Evolutionary conservation across 2,113 vertebrate genomes (phyloP).

Genomic region (Brevimyrus niger): DNA sequence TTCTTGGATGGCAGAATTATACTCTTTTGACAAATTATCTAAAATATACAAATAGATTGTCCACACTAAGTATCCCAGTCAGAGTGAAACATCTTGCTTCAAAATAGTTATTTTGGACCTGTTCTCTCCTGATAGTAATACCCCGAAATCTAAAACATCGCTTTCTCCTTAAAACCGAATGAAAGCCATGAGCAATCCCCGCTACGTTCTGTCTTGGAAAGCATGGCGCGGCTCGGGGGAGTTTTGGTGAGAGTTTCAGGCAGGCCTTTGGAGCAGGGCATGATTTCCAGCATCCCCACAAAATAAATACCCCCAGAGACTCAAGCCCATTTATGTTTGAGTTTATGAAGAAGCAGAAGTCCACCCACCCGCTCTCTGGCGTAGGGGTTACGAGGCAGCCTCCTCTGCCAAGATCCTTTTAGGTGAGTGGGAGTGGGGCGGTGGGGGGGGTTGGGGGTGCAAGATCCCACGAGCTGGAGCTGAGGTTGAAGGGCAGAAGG

Average conservation of each 20-base stretch:
- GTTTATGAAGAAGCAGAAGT: constrained; percentile 72
- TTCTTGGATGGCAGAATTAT: constrained; percentile 30
- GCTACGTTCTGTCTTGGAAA: constrained; percentile 10
- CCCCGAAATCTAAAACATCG: not conserved
- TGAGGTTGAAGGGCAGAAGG: constrained; percentile 53
- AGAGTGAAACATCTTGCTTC: constrained; percentile 52
- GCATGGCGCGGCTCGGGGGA: not conserved
- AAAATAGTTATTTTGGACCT: constrained; percentile 4
- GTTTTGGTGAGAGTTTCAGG: constrained; percentile 28
- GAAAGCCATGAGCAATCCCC: not conserved
- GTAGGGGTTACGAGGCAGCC: constrained; percentile 80
- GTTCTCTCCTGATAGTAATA: not conserved
- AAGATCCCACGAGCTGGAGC: constrained; percentile 62
- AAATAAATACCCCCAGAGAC: constrained; percentile 85
- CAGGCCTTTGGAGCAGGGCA: constrained; percentile 47
- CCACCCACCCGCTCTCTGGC: constrained; percentile 79
- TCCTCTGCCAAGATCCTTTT: constrained; percentile 86
- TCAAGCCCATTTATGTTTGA: constrained; percentile 78
- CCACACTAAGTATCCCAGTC: constrained; percentile 48
- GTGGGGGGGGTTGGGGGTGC: constrained; percentile 71
- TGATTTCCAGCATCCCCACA: constrained; percentile 69
- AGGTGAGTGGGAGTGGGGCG: constrained; percentile 81
- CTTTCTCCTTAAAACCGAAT: not conserved
- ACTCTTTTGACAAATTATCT: constrained; percentile 45
- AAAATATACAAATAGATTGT: constrained; percentile 51